Evolutionary conservation across 2,888 invertebrate genomes (phyloP).

Genomic region (Drosophila anceps): DNA sequence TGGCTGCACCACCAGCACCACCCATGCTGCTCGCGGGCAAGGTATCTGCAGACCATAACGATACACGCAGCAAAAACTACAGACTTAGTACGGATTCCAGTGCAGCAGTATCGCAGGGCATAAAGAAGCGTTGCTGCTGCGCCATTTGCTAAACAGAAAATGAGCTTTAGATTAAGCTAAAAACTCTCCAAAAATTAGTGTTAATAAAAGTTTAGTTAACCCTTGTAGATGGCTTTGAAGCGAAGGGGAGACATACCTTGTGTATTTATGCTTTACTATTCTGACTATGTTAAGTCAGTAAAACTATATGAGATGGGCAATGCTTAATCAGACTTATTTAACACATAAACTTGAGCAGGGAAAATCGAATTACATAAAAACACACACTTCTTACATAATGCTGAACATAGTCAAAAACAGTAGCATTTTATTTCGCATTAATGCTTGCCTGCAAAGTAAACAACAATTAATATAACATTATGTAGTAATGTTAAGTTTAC

Average conservation of each 20-base stretch:
- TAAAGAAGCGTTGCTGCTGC: conserved; percentile 43
- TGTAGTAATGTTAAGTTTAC: neutral
- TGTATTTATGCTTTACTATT: neutral
- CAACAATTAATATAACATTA: neutral
- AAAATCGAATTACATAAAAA: neutral
- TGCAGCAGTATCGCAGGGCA: conserved; percentile 10
- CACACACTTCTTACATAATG: neutral
- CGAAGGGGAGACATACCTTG: neutral
- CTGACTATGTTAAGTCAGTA: neutral
- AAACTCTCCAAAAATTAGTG: neutral
- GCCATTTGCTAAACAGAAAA: conserved; percentile 30
- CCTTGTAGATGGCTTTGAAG: neutral
- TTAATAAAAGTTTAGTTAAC: neutral
- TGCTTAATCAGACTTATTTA: neutral
- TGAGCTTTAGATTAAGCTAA: neutral
- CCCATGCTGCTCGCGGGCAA: conserved; percentile 37
- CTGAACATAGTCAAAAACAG: neutral
- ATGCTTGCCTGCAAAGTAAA: neutral
- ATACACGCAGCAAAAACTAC: conserved; percentile 37
- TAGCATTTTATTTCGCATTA: no score
- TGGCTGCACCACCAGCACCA: neutral
- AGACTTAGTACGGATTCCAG: conserved; percentile 47
- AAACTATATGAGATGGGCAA: neutral
- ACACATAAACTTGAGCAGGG: no score
- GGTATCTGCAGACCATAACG: conserved; percentile 38